These are phyloP conservation scores for Melanchra persicariae DNA, from an alignment of 2,888 invertebrate genomes.

Conservation along the genomic window DNA sequence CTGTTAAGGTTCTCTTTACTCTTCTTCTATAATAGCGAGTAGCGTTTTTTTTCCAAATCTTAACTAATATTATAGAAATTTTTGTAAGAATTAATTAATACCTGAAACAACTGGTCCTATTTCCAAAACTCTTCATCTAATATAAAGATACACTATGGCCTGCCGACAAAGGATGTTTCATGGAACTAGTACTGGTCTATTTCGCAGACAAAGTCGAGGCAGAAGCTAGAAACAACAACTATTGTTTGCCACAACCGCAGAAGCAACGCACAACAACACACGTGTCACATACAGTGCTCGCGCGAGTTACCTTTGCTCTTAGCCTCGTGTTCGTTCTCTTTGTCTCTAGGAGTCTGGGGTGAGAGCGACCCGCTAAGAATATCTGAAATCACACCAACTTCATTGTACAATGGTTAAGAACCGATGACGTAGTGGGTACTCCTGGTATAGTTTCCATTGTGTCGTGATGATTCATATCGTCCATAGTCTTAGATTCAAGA, in stretches of 20 bases:
- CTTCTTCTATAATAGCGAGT: too few relatives aligned
- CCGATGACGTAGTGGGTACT: neutral
- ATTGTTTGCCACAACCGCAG: conserved; percentile 71
- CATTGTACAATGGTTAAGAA: conserved; percentile 49
- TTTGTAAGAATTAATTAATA: neutral
- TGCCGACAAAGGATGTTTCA: too few relatives aligned
- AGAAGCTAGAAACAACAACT: neutral
- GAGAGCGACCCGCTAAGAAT: conserved; percentile 94
- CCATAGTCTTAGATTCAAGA: too few relatives aligned
- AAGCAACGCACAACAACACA: conserved; percentile 75
- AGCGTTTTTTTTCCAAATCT: too few relatives aligned
- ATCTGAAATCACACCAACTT: conserved; percentile 91
- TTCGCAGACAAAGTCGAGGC: neutral
- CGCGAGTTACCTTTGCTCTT: conserved; percentile 93
- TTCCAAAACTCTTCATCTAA: neutral
- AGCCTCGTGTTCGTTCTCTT: conserved; percentile 94
- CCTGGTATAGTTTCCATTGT: neutral
- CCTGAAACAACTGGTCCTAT: neutral
- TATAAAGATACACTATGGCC: too few relatives aligned
- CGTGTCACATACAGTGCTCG: conserved; percentile 68
- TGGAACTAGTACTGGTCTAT: too few relatives aligned
- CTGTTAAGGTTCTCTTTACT: too few relatives aligned
- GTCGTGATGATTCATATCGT: neutral
- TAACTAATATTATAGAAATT: neutral
- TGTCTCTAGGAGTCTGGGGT: conserved; percentile 91